Conservation (phyloP, 2,113 vertebrate species). For the Canis aureus region DNA sequence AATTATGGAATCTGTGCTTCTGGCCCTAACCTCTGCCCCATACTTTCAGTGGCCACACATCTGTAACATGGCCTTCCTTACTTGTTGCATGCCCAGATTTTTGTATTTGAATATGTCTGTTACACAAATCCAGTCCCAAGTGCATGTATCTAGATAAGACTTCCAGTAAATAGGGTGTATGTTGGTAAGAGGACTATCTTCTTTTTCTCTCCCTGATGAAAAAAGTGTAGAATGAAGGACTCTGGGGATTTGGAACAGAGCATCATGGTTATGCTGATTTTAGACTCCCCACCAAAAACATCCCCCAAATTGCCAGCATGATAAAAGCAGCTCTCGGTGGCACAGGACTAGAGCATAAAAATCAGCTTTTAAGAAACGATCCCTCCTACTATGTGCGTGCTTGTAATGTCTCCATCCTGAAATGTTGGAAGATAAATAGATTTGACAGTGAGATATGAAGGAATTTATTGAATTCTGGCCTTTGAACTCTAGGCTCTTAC, state of each 20-base stretch:
- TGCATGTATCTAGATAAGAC: neutral
- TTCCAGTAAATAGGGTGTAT: neutral
- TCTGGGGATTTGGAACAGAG: too few relatives aligned
- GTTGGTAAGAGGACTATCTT: neutral
- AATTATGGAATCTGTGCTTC: neutral
- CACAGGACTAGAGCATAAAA: neutral
- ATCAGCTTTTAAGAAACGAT: neutral
- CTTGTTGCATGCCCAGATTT: fast-evolving
- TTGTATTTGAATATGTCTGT: neutral
- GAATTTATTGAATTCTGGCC: neutral
- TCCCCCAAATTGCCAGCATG: neutral
- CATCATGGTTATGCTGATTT: neutral
- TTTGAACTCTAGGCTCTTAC: neutral
- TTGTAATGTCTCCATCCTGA: neutral
- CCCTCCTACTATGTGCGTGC: neutral
- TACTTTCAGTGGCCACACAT: neutral
- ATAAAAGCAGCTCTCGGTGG: fast-evolving
- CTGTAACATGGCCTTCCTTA: neutral
- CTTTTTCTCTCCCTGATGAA: neutral
- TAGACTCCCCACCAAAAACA: neutral
- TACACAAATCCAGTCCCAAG: neutral
- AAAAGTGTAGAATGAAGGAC: neutral
- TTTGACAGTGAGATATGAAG: neutral
- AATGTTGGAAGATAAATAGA: neutral
- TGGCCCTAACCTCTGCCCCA: neutral